phyloP scores from a whole-genome alignment of 2,888 invertebrate species.

The Spilarctia lutea region DNA sequence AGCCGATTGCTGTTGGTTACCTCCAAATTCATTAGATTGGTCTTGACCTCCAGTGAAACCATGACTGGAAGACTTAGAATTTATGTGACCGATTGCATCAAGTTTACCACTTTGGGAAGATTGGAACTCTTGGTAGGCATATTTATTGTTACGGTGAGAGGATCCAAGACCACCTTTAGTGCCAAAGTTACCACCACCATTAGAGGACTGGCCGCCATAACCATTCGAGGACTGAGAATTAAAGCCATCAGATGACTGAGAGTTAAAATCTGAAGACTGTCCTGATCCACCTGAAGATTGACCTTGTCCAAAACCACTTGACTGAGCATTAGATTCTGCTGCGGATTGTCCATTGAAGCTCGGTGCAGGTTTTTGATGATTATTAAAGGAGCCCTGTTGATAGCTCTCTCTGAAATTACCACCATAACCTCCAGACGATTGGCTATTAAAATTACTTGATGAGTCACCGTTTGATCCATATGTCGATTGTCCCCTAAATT shows the following conservation, averaged over 20 bases:
- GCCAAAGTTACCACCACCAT: background rate
- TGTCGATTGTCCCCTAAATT: conserved; percentile 11
- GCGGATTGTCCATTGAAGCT: conserved; percentile 21
- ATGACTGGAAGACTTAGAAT: conserved; percentile 24
- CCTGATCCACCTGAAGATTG: conserved; percentile 7
- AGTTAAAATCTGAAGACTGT: background rate
- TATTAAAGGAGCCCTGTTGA: background rate
- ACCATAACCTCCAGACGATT: conserved; percentile 8
- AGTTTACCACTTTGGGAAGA: conserved; percentile 47
- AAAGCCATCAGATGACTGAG: background rate
- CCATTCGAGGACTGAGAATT: conserved; percentile 9
- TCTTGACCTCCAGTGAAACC: conserved; percentile 19
- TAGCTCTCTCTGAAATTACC: background rate
- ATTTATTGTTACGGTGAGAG: conserved; percentile 28
- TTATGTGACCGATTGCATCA: conserved; percentile 19
- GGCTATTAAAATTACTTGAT: conserved; percentile 11
- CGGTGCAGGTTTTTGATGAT: conserved; percentile 13
- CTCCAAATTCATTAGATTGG: conserved; percentile 14
- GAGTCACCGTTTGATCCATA: conserved; percentile 16
- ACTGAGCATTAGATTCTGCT: conserved; percentile 17
- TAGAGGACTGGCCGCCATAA: conserved; percentile 1
- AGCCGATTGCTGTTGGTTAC: conserved; percentile 22
- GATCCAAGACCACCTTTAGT: background rate
- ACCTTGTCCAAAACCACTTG: conserved; percentile 5
- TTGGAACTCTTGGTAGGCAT: conserved; percentile 55